These are phyloP conservation scores for Temnopleurus reevesii DNA, from an alignment of 53 echinoderm and acorn worm genomes.

Conservation along the genomic window DNA sequence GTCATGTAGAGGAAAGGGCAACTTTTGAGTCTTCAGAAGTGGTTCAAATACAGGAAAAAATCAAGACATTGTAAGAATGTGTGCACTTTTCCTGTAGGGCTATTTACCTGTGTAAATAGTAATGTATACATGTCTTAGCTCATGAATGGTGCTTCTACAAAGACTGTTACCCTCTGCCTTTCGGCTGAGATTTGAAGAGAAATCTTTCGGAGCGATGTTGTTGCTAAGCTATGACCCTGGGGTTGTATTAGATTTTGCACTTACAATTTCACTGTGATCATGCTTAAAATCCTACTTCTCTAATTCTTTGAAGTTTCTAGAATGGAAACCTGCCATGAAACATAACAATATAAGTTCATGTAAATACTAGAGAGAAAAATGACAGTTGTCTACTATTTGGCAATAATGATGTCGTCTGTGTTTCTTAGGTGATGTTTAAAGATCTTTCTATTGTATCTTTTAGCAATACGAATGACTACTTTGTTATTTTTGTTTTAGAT, in stretches of 20 bases:
- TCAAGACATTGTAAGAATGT: background rate
- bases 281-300: background rate
- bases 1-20: background rate
- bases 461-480: no score
- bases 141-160: background rate
- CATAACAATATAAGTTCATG: no score
- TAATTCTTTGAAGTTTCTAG: background rate
- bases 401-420: no score
- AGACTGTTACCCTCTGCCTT: background rate
- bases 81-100: constrained; percentile 20
- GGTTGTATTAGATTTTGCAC: constrained; percentile 1
- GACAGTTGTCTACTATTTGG: no score
- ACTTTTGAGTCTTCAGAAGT: background rate
- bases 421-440: no score
- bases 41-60: background rate
- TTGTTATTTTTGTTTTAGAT: no score
- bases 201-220: background rate
- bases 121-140: constrained; percentile 24
- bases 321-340: no score
- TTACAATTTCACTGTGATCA: background rate
- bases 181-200: background rate
- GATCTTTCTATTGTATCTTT: no score
- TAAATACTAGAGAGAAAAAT: no score
- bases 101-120: constrained; percentile 19
- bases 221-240: background rate